A percentile compares a stretch with the other conserved stretches of the same genome.
phyloP scores from a whole-genome alignment of 2,797 vertebrate genomes.

The Manis javanica region DNA sequence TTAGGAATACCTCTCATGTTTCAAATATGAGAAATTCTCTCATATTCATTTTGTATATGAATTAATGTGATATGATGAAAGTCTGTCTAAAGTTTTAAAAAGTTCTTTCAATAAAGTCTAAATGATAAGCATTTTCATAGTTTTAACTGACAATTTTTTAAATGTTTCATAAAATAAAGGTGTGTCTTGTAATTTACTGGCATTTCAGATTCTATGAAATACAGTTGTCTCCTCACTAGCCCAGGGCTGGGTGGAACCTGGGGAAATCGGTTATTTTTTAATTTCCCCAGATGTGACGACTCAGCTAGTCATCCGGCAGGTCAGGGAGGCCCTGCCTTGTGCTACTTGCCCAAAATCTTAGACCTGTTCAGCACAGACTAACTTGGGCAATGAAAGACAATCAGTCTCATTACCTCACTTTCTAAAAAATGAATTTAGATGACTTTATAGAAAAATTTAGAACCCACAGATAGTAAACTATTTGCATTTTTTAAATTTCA shows the following conservation, averaged over 20 bases:
- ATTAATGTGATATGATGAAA: not conserved
- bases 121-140: not conserved
- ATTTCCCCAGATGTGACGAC: not conserved
- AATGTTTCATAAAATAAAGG: not conserved
- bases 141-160: not conserved
- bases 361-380: not conserved
- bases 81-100: not conserved
- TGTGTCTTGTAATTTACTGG: not conserved
- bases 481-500: not conserved
- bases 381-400: not conserved
- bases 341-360: not conserved
- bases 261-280: not conserved
- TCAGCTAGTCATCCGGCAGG: not conserved
- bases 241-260: not conserved
- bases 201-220: not conserved
- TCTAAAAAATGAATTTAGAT: not conserved
- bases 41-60: not conserved
- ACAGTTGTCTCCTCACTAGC: not conserved
- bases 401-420: not conserved
- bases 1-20: not conserved
- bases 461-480: not conserved
- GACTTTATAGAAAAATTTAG: not conserved
- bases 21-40: not conserved
- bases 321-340: not conserved
- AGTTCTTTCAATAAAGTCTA: not conserved